Conservation (phyloP, 2,888 invertebrate genomes). For the Malacosoma neustria region DNA sequence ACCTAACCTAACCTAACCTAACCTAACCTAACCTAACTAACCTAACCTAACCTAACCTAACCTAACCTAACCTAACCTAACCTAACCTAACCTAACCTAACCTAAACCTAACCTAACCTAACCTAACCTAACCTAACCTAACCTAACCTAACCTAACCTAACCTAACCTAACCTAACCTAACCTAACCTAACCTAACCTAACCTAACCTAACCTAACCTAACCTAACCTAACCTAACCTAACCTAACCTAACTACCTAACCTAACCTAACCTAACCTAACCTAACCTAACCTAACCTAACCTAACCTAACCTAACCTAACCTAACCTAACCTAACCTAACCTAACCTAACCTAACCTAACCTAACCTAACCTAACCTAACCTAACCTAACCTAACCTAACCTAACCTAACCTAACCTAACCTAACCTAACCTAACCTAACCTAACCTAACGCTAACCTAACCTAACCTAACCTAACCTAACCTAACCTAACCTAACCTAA, state of each 20-base stretch:
- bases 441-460: conserved; percentile 12
- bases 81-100: conserved; percentile 7
- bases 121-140: conserved; percentile 12
- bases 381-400: conserved; percentile 12
- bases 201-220: conserved; percentile 12
- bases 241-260: conserved; percentile 11
- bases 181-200: conserved; percentile 4
- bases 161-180: background rate
- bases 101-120: conserved; percentile 8
- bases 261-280: conserved; percentile 13
- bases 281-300: conserved; percentile 13
- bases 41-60: no score
- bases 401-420: conserved; percentile 12
- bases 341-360: conserved; percentile 12
- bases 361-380: conserved; percentile 11
- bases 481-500: conserved; percentile 9
- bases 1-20: conserved; percentile 11
- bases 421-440: conserved; percentile 11
- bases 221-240: conserved; percentile 7
- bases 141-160: conserved; percentile 10
- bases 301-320: conserved; percentile 14
- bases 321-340: conserved; percentile 14
- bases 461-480: conserved; percentile 9
- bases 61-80: background rate
- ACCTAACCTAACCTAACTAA: conserved; percentile 10